Base-by-base conservation (phyloP, 2,797 vertebrate species). In the Tolypeutes matacus region DNA sequence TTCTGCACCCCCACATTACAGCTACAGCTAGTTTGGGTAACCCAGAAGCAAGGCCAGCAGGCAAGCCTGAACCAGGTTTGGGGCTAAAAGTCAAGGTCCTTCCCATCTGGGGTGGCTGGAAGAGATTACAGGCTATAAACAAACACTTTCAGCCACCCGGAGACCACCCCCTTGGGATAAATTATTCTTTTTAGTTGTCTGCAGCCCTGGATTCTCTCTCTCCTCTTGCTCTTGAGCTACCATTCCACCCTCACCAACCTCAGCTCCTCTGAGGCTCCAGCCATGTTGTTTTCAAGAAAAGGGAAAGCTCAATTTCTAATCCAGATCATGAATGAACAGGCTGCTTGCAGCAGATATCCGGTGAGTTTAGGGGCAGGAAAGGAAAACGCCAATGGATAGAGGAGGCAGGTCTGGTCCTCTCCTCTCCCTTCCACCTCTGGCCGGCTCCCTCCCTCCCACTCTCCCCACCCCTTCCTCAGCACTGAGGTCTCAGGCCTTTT, bases 381-480 rank as follows among this genome's bases (percentile, higher is more conserved):
- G 58, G 25, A 49, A 62, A 49, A 4, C 12, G 15, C 5, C 7
- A 42, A 29, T 5, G 10, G 42, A 36, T 3, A 8, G 5, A 29
- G 31, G 8, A 18, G 13, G 27, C 36, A 34, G 53, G 13, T 39
- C 69, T 64, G 14, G 36, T 58, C 11, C 23, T 29, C n/a, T 78
- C n/a, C 53, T 20, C 10, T 4, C 49, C 3, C 18, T 77, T 29
- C 13, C 29, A 7, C 60, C 3, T 18, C 34, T 29, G 65, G 36
- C 2, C 1, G 11, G 5, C 27, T 73, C 4, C 65, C 2, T 25
- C 46, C 5, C 18, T 20, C 34, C 31, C 17, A 3, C 3, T 3
- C 15, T 14, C 14, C 7, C 17, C 9, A 5, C 20, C 5, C 10
- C 7, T 3, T 49, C 12, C 6, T 5, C 2, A 31, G 3, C 9